phyloP scores from a whole-genome alignment of 2,888 invertebrate genomes.

The Stenolophus ochropezus region DNA sequence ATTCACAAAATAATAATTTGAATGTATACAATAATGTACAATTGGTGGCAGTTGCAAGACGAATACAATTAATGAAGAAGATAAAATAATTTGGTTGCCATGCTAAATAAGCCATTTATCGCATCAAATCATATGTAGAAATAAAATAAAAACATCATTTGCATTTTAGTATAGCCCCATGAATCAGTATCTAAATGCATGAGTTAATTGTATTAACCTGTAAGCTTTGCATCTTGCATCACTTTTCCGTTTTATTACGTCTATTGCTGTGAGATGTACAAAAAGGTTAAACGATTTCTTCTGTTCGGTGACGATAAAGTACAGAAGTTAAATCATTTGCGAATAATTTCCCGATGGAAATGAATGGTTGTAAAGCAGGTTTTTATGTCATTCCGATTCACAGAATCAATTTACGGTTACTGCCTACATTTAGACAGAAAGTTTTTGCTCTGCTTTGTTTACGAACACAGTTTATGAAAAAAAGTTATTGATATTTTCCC shows the following conservation, averaged over 20 bases:
- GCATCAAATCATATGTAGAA: too few relatives aligned
- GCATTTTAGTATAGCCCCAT: too few relatives aligned
- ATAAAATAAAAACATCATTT: too few relatives aligned
- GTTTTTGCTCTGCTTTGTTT: constrained; percentile 16
- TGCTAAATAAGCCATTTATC: too few relatives aligned
- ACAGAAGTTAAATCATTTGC: constrained; percentile 14
- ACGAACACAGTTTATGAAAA: constrained; percentile 31
- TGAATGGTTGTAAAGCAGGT: constrained; percentile 25
- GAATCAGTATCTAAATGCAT: neutral
- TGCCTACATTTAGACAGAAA: constrained; percentile 32
- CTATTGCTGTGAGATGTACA: neutral
- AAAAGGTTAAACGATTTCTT: constrained; percentile 12
- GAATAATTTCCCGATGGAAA: constrained; percentile 29
- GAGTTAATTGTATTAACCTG: neutral
- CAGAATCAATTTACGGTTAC: constrained; percentile 24
- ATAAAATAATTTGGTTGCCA: too few relatives aligned
- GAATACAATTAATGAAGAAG: too few relatives aligned
- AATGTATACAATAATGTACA: too few relatives aligned
- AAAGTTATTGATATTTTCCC: constrained; percentile 29
- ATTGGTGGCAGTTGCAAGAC: too few relatives aligned
- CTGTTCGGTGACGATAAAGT: neutral
- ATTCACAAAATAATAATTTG: too few relatives aligned
- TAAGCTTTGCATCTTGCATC: neutral
- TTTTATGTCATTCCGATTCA: constrained; percentile 16
- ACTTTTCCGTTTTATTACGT: neutral